A percentile compares a stretch with the other conserved stretches of the same genome.
Evolutionary conservation across 2,888 invertebrate genomes (phyloP).

Genomic region (Pachymerium ferrugineum): DNA sequence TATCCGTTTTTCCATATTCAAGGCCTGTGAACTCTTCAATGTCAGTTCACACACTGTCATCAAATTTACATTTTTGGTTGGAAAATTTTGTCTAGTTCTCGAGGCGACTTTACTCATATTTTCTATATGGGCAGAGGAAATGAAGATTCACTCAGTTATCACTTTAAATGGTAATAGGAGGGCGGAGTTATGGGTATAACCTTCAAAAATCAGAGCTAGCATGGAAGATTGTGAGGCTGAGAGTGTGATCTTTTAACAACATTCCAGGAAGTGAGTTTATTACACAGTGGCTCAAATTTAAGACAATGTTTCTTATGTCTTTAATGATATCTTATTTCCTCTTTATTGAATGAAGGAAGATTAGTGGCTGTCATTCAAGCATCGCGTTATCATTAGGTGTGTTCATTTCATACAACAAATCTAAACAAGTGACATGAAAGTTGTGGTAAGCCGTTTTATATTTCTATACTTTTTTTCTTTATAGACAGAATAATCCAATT

Average conservation of each 20-base stretch:
- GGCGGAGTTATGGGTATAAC: slow-evolving; percentile 15
- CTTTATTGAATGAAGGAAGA: neutral
- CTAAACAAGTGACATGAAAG: neutral
- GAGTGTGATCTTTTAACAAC: neutral
- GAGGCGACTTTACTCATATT: neutral
- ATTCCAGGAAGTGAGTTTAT: slow-evolving; percentile 9
- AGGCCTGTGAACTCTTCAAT: neutral
- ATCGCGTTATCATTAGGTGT: neutral
- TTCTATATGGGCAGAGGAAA: slow-evolving; percentile 3
- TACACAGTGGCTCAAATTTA: neutral
- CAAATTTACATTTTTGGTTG: neutral
- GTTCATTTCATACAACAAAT: neutral
- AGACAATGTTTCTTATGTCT: neutral
- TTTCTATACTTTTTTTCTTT: too few species aligned
- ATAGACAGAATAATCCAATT: too few species aligned
- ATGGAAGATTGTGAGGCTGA: slow-evolving; percentile 7
- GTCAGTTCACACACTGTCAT: neutral
- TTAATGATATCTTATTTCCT: neutral
- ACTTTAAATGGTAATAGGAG: neutral
- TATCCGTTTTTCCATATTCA: neutral
- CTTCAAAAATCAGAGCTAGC: neutral
- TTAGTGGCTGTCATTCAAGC: neutral
- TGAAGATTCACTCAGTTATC: neutral
- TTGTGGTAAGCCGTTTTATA: neutral
- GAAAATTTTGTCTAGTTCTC: neutral